Conservation (phyloP, 2,797 vertebrate species). For the Leptatherina wallacei region DNA sequence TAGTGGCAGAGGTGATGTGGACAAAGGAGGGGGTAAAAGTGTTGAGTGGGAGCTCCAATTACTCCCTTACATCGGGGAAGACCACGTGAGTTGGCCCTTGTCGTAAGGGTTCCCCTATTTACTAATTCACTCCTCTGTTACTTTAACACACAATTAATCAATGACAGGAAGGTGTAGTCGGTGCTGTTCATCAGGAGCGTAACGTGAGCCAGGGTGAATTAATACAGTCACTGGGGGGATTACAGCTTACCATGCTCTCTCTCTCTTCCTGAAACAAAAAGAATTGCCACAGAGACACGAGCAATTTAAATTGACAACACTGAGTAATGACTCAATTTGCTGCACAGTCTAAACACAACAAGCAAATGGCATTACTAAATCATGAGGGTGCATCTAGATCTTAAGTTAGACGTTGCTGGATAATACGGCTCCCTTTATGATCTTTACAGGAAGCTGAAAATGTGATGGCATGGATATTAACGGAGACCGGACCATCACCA, state of each 20-base stretch:
- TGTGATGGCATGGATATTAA: background rate
- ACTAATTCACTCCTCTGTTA: slow-evolving; percentile 82
- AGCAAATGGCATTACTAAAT: slow-evolving; percentile 80
- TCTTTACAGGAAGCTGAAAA: slow-evolving; percentile 18
- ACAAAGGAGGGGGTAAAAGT: slow-evolving; percentile 44
- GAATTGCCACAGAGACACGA: slow-evolving; percentile 76
- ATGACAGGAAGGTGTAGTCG: slow-evolving; percentile 76
- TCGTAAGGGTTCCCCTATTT: slow-evolving; percentile 71
- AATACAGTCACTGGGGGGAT: slow-evolving; percentile 79
- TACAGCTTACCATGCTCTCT: slow-evolving; percentile 62
- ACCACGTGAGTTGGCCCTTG: slow-evolving; percentile 60
- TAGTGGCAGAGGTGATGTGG: slow-evolving; percentile 66
- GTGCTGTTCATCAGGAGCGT: slow-evolving; percentile 74
- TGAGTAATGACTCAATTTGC: slow-evolving; percentile 83
- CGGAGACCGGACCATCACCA: no score
- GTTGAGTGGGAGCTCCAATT: slow-evolving; percentile 67
- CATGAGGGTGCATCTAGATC: slow-evolving; percentile 72
- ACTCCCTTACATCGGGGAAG: slow-evolving; percentile 50
- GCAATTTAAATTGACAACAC: slow-evolving; percentile 80
- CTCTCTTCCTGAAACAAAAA: slow-evolving; percentile 77
- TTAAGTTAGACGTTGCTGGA: slow-evolving; percentile 54
- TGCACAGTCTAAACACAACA: slow-evolving; percentile 77
- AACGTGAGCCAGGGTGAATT: slow-evolving; percentile 78
- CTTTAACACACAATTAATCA: slow-evolving; percentile 84
- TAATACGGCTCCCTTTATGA: slow-evolving; percentile 53